These are phyloP conservation scores for Eustalomyia histrio DNA, from an alignment of 2,888 invertebrate genomes.

Conservation along the genomic window DNA sequence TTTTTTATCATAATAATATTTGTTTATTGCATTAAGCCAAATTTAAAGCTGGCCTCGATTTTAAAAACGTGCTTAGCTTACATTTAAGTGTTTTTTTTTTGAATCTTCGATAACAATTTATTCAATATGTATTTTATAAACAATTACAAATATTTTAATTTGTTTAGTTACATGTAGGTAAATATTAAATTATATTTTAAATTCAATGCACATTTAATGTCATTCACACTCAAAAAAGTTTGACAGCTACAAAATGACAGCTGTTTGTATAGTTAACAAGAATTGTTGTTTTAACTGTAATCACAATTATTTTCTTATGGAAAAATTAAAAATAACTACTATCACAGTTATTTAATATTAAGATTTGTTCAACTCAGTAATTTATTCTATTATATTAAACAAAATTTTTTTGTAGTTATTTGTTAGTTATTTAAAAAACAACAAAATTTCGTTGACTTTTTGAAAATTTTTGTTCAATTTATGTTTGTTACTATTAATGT, in stretches of 20 bases:
- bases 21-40: slow-evolving; percentile 41
- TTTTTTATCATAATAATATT: neutral
- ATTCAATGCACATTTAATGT: slow-evolving; percentile 43
- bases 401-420: no score
- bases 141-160: slow-evolving; percentile 9
- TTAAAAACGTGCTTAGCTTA: slow-evolving; percentile 45
- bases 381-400: no score
- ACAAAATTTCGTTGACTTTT: no score
- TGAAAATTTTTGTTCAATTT: no score
- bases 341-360: no score
- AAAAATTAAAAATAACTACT: no score
- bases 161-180: neutral
- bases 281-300: no score
- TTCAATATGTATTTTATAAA: slow-evolving; percentile 11
- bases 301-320: no score
- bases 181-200: neutral
- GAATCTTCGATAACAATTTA: slow-evolving; percentile 17
- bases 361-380: no score
- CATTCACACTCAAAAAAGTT: slow-evolving; percentile 37
- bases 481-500: no score
- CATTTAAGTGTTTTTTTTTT: neutral
- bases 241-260: slow-evolving; percentile 10
- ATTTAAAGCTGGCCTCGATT: slow-evolving; percentile 28
- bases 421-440: no score
- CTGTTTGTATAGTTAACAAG: no score